phyloP scores from a whole-genome alignment of 2,113 vertebrate species.

The Rhodinocichla rosea region DNA sequence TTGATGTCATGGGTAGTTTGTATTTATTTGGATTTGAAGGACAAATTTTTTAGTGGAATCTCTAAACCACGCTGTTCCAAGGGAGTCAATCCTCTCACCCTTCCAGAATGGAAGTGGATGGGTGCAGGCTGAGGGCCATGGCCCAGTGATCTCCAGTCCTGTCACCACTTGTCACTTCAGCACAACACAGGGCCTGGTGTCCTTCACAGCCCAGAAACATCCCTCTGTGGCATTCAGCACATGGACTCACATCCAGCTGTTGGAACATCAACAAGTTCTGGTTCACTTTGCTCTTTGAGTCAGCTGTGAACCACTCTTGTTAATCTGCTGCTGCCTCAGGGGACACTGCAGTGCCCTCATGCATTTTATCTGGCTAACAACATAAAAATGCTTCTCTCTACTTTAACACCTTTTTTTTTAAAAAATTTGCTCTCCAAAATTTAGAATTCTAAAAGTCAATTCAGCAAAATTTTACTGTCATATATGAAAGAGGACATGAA shows the following conservation, averaged over 20 bases:
- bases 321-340: background rate
- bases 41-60: background rate
- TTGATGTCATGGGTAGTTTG: background rate
- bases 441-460: background rate
- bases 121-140: background rate
- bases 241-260: too few species aligned
- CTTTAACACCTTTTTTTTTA: background rate
- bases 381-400: background rate
- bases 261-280: background rate
- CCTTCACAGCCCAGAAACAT: background rate
- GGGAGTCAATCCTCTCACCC: accelerated
- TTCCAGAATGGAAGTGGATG: background rate
- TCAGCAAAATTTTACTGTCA: background rate
- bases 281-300: background rate
- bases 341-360: accelerated
- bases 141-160: accelerated
- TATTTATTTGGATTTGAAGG: background rate
- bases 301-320: background rate
- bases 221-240: background rate
- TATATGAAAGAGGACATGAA: background rate
- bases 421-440: background rate
- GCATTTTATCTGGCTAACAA: background rate
- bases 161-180: background rate
- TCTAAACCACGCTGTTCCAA: background rate
- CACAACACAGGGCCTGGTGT: background rate